Evolutionary conservation across 2,113 vertebrate species (phyloP), one percentile per base, ranked within the genome.

Genomic region (Colistium nudipinnis): DNA sequence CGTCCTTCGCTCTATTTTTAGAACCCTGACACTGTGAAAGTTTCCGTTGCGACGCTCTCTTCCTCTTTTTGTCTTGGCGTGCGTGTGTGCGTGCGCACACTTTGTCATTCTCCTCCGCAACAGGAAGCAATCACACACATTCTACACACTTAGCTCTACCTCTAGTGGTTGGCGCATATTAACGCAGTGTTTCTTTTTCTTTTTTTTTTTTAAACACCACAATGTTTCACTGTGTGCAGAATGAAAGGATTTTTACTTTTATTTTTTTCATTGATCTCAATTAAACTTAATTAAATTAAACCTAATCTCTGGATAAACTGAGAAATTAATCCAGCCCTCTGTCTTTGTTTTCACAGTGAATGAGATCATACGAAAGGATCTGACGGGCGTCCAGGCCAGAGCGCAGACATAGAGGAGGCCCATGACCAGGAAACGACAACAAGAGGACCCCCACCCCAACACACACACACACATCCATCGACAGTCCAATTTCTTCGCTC

Each of bases 341-440:
- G 3, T 45, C 43, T 22, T 12, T 38, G 7, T 38, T 28, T 87
- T 92, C 81, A 27, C 90, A 99, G 98, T 99, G 88, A 99, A 99
- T 14, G 98, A 99, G 93, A 99, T 99, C 92, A 99, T 99, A 91
- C 94, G 96, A 90, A 98, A 98, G 92, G 98, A 99, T 88, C 96
- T 99, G 93, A 98, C 98, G 43, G 95, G 94, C 82, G 94, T 97
- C 71, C 95, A 96, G 53, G 88, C 94, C 85, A 92, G 92, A 92
- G 96, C 88, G 69, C 97, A 97, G 89, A 95, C 96, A 87, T 98
- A 98, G 88, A 95, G 89, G 89, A 85, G 63, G 62, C 72, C 62
- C 17, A 45, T 16, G 27, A 80, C 36, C 60, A 87, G 91, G 90
- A 91, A 84, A 64, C 89, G 54, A 80, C 64, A 27, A 36, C 84